phyloP scores from a whole-genome alignment of 2,113 vertebrate genomes.

The Passer domesticus region DNA sequence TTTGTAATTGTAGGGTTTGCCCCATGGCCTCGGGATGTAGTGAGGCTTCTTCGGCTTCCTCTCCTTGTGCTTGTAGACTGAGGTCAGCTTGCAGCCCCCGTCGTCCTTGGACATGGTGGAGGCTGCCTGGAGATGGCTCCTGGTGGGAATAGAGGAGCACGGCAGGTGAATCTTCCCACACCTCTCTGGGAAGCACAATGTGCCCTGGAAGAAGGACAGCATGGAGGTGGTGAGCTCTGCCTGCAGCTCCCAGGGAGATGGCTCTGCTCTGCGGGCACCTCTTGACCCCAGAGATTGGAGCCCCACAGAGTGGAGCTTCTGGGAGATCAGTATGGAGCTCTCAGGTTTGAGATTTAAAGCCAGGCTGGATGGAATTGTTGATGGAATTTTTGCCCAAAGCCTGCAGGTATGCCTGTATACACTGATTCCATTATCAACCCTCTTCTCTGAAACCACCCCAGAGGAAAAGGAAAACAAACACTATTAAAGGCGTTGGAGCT shows the following conservation, averaged over 20 bases:
- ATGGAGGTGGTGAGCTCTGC: not conserved
- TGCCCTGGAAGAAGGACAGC: slow-evolving; percentile 43
- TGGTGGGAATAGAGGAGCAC: not conserved
- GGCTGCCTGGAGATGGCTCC: not conserved
- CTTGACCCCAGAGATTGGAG: not conserved
- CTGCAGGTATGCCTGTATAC: not conserved
- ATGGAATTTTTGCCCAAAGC: not conserved
- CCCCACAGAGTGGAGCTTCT: not conserved
- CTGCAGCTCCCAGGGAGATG: not conserved
- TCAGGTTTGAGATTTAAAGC: not conserved
- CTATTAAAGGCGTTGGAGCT: not conserved
- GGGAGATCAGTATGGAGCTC: not conserved
- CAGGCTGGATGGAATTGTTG: not conserved
- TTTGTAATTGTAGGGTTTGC: slow-evolving; percentile 98
- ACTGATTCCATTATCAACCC: not conserved
- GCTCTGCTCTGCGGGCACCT: not conserved
- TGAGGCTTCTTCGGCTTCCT: slow-evolving; percentile 97
- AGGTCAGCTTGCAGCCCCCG: slow-evolving; percentile 79
- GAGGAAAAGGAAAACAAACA: not conserved
- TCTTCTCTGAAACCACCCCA: not conserved
- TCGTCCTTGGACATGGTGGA: slow-evolving; percentile 88
- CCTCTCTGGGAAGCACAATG: not conserved
- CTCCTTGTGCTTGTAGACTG: slow-evolving; percentile 87
- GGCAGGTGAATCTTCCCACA: not conserved
- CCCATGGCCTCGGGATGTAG: slow-evolving; percentile 95